phyloP scores from a whole-genome alignment of 2,797 vertebrate genomes.

The Psittacula derbiana region DNA sequence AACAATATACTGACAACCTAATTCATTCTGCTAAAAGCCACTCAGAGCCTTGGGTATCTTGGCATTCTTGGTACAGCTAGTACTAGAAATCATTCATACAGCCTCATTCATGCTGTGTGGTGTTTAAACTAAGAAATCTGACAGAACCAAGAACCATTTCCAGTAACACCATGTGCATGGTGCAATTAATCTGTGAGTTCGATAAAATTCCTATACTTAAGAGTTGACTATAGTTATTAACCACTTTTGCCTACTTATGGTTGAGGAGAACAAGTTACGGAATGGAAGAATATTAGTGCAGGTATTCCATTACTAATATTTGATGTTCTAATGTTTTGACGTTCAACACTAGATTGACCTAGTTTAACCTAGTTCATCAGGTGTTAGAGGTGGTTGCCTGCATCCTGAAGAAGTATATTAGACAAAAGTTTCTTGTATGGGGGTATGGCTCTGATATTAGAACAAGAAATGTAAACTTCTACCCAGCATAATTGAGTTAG shows the following conservation, averaged over 20 bases:
- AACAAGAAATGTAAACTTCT: background rate
- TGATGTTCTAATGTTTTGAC: background rate
- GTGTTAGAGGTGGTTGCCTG: background rate
- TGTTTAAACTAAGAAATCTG: background rate
- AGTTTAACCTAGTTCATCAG: background rate
- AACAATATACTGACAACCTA: background rate
- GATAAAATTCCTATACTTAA: background rate
- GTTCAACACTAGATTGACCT: background rate
- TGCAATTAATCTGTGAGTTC: background rate
- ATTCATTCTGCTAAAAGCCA: background rate
- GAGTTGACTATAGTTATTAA: background rate
- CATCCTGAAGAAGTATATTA: background rate
- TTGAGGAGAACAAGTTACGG: background rate
- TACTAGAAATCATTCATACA: background rate
- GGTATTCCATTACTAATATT: background rate
- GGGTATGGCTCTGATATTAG: background rate
- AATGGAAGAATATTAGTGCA: background rate
- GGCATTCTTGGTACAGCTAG: background rate
- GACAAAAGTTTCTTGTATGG: background rate
- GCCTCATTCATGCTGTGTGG: background rate
- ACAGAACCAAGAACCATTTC: background rate
- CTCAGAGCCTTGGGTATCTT: background rate
- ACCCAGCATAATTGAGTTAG: background rate
- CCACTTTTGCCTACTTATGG: background rate
- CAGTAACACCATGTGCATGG: background rate